Base-by-base conservation (phyloP, 1,140 invertebrate genomes). In the Triops longicaudatus region DNA sequence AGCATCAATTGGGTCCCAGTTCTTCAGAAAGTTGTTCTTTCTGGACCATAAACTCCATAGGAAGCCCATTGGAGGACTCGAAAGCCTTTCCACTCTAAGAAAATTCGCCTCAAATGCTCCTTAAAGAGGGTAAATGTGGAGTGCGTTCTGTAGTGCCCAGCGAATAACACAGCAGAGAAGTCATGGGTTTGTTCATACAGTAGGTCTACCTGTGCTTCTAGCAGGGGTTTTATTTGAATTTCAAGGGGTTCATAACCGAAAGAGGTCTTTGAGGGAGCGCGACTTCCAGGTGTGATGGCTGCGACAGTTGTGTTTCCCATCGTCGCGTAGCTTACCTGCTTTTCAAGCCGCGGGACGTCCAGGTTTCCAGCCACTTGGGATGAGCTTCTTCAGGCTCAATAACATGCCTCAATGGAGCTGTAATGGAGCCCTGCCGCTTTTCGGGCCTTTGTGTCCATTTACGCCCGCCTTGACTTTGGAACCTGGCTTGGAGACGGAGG, bases 1-100 rank as follows among this genome's bases (percentile, higher is more conserved):
- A 63, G 50, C 17, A 63, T 63, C 50, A 63, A 63, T 63, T 17
- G 50, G 50, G n/a, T n/a, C n/a, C n/a, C 50, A 63, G 17, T 63
- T 63, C 50, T 63, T 63, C 6, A n/a, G 7, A 63, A 63, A 22
- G 50, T 63, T 22, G 9, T 37, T 37, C 31, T 37, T 37, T 63
- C 50, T 63, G 50, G 50, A 63, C 50, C 50, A 63, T n/a, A n/a
- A 63, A 63, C 50, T 63, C 50, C 50, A 63, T 63, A 63, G 50
- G 50, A 63, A 63, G 50, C 50, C 50, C 10, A 63, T 63, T 63
- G 14, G 50, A 63, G 22, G 50, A n/a, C 14, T 63, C 50, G 4
- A 63, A 14, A 22, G 17, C 50, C 50, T 63, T 63, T 6, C 14
- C 14, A 63, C 14, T 22, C 6, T 17, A n/a, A 22, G 14, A 63